Base-by-base conservation (phyloP, 2,888 invertebrate species). In the Philereme transversata region DNA sequence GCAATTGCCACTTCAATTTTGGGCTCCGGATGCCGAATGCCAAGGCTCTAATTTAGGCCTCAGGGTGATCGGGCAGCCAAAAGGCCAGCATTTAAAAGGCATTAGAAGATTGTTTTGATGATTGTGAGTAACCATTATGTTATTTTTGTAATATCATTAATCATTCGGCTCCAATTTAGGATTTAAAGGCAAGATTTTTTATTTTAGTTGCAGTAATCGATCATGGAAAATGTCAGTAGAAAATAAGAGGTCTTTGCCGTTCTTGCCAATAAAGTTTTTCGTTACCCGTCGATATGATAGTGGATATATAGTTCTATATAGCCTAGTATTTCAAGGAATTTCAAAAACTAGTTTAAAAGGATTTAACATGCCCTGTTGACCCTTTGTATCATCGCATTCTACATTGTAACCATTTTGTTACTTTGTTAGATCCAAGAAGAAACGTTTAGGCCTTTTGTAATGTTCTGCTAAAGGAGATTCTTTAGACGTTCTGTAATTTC, bases 81-180 rank as follows among this genome's bases (percentile, higher is more conserved):
- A 22, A 41, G 43, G 33, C 49, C 58, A 55, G 34, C 52, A 59
- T 59, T 63, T 56, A 63, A 59, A 62, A 57, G 22, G 46, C 56
- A 59, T 59, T 63, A 63, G 63, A 59, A 38, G 55, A 63, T 63
- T 59, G 46, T 49, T 22, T 59, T 50, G 56, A 57, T 59, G 51
- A 59, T 63, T 56, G 63, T 56, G 36, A 53, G 48, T 35, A 64
- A 52, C 57, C 36, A 57, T 64, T 57, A 57, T 64, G 53, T 64
- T 59, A 59, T 62, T 62, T 62, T 56, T 57, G 63, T 53, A 57
- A 56, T 63, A 53, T 63, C 59, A 63, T 63, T 59, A 63, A 63
- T 63, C 63, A 63, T 59, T 34, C 59, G 56, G 35, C 57, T 57
- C 51, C 62, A 59, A 63, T 63, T 59, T 63, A 55, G 49, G 56